Evolutionary conservation across 2,888 invertebrate species (phyloP), one percentile per base, ranked within the genome.

Genomic region (Hirudinaria manillensis): DNA sequence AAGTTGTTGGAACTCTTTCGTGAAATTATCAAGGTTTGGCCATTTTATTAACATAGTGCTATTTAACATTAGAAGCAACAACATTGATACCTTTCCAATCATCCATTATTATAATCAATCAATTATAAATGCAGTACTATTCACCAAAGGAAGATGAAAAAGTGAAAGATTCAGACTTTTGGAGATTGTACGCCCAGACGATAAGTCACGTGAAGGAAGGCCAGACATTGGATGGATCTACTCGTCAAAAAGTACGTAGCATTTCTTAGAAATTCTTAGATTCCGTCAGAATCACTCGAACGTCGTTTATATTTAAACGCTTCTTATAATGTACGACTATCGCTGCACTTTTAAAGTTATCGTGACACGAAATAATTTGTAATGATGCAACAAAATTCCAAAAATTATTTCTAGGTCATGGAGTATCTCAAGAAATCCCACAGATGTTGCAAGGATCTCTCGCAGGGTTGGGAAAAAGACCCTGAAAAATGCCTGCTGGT

Each of bases 401-500:
- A 29, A 21, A 3, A 27, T 72, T 27, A n/a, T 36, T 27, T 45
- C 76, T 78, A 84, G 84, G 82, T 80, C 13, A 74, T 83, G 45
- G 92, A 93, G 81, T 89, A 91, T 77, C 87, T 93, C 29, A 90
- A 92, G 79, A 90, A 91, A 83, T 91, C 93, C 0, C 91, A 92
- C 82, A 89, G 90, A 74, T 86, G 86, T 78, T 90, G 90, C 0
- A 74, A 16, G 10, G 89, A 88, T 78, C 90, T 90, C n/a, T 89
- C 90, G 83, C 88, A 89, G 10, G 86, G 87, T 75, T 89, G 88
- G 87, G 87, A 87, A 79, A 85, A 83, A 77, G 84, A 86, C 55
- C 72, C 82, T 0, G 81, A 82, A 0, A 87, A 88, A 4, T 89
- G 90, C 80, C 85, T 88, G 76, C 88, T 89, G 82, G 89, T 91